Percentiles rank a stretch among this genome's conserved stretches.
These are phyloP conservation scores for Phoxinus dragarum DNA, from an alignment of 2,797 vertebrate genomes.

Conservation along the genomic window DNA sequence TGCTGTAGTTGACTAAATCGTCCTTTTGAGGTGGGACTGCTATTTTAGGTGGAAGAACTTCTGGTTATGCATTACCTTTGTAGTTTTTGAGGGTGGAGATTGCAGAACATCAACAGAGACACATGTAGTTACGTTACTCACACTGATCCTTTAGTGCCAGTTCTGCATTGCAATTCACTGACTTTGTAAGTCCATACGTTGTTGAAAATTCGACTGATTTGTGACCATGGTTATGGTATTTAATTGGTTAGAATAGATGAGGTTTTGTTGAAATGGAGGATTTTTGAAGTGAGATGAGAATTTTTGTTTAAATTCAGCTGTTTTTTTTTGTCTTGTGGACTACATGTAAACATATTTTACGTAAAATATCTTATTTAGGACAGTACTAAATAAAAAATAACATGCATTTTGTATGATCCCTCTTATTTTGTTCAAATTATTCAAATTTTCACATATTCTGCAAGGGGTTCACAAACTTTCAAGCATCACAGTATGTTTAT, in stretches of 20 bases:
- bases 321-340: too few relatives aligned
- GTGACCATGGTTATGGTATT: neutral
- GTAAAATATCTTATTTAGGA: too few relatives aligned
- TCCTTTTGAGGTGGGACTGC: conserved; percentile 12
- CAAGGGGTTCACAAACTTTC: too few relatives aligned
- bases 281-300: too few relatives aligned
- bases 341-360: too few relatives aligned
- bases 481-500: too few relatives aligned
- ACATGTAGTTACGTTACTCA: neutral
- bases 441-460: too few relatives aligned
- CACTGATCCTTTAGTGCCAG: neutral
- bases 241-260: neutral
- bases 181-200: neutral
- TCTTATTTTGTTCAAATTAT: too few relatives aligned
- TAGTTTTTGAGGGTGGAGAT: conserved; percentile 6
- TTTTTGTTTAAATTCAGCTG: too few relatives aligned
- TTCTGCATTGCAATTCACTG: neutral
- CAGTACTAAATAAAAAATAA: too few relatives aligned
- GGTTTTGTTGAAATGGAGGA: neutral
- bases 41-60: conserved; percentile 4
- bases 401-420: too few relatives aligned
- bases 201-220: neutral
- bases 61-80: neutral
- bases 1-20: neutral
- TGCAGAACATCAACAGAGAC: neutral